Percentiles rank a stretch among this genome's conserved stretches.
These are phyloP conservation scores for Nephrotoma flavescens DNA, from an alignment of 2,888 invertebrate species.

Conservation along the genomic window DNA sequence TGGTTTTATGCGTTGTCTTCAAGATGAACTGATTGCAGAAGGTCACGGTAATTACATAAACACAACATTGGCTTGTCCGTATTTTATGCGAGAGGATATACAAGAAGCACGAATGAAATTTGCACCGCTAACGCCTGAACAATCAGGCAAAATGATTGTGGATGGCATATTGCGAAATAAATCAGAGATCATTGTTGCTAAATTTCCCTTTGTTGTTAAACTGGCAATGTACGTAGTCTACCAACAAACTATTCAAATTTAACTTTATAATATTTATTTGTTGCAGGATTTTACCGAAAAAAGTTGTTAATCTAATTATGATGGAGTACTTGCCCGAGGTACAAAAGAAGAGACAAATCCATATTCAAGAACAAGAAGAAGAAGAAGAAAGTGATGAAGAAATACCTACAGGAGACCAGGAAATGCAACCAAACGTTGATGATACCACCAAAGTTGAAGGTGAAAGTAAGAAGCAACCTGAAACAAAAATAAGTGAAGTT, in stretches of 20 bases:
- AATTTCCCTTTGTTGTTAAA: neutral
- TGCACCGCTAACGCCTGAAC: neutral
- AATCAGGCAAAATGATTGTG: neutral
- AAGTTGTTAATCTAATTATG: neutral
- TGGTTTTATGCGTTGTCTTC: conserved; percentile 6
- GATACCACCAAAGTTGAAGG: neutral
- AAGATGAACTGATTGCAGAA: conserved; percentile 3
- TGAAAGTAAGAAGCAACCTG: neutral
- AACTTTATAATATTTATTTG: neutral
- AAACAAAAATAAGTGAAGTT: neutral
- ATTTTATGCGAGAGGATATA: conserved; percentile 6
- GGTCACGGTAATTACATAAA: conserved; percentile 3
- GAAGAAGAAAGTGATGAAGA: neutral
- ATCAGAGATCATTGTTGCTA: neutral
- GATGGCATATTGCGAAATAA: neutral
- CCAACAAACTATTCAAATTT: neutral
- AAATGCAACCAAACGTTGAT: neutral
- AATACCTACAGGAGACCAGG: neutral
- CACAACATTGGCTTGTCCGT: conserved; percentile 8
- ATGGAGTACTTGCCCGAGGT: neutral
- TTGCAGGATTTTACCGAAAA: neutral
- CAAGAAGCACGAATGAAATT: neutral
- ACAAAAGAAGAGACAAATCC: neutral
- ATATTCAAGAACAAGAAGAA: neutral
- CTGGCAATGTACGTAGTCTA: neutral